Conservation (phyloP, 2,888 invertebrate genomes). For the Merodon equestris region DNA sequence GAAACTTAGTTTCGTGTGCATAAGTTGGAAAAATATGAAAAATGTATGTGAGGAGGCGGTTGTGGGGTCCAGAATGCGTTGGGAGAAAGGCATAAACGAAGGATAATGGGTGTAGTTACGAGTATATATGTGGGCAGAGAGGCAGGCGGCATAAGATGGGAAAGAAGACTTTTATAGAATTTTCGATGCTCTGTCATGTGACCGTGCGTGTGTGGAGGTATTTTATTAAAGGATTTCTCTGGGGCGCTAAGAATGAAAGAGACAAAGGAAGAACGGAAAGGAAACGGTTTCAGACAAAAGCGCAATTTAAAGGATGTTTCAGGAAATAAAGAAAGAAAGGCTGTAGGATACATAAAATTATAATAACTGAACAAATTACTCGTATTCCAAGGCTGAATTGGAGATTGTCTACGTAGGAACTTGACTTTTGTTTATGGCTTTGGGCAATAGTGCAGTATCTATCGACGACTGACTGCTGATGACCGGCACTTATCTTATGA, state of each 20-base stretch:
- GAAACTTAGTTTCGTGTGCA: slow-evolving; percentile 44
- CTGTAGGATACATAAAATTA: background rate
- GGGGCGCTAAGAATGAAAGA: background rate
- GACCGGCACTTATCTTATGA: too few species aligned
- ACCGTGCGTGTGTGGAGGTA: slow-evolving; percentile 3
- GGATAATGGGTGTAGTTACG: slow-evolving; percentile 10
- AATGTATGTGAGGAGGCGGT: slow-evolving; percentile 7
- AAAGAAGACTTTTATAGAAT: slow-evolving; percentile 18
- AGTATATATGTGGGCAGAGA: background rate
- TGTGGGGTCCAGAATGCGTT: too few species aligned
- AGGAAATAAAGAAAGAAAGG: background rate
- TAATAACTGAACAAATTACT: too few species aligned
- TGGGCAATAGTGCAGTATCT: too few species aligned
- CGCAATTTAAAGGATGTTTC: slow-evolving; percentile 2
- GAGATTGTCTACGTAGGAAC: too few species aligned
- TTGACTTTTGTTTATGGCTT: too few species aligned
- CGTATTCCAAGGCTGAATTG: too few species aligned
- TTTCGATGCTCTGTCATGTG: background rate
- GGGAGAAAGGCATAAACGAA: slow-evolving; percentile 13
- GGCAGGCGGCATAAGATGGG: slow-evolving; percentile 2
- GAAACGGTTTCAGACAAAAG: background rate
- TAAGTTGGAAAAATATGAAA: slow-evolving; percentile 51
- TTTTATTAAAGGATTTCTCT: slow-evolving; percentile 24
- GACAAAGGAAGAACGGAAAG: too few species aligned
- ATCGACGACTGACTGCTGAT: too few species aligned